Evolutionary conservation across 92 coral and sea anemone genomes (phyloP).

Genomic region (Parazoanthus swiftii): DNA sequence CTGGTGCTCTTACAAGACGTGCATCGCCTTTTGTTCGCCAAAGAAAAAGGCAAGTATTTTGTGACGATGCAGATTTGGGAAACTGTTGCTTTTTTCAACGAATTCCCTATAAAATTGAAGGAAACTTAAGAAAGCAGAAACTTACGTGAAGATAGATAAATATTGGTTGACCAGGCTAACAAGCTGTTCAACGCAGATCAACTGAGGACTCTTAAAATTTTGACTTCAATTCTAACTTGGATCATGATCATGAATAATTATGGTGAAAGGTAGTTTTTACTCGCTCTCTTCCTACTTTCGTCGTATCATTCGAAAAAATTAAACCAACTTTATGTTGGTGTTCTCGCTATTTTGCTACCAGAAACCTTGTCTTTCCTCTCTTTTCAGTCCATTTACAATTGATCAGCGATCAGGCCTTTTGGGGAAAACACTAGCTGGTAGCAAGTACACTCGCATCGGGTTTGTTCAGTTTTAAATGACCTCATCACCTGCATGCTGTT

Average conservation of each 20-base stretch:
- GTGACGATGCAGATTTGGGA: background rate
- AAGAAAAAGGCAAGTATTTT: constrained; percentile 66
- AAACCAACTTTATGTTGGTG: background rate
- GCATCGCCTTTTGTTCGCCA: constrained; percentile 74
- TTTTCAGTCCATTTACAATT: background rate
- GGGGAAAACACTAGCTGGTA: background rate
- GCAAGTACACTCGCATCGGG: background rate
- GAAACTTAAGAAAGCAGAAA: background rate
- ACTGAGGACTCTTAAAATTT: background rate
- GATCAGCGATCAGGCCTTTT: background rate
- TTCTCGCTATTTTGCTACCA: background rate
- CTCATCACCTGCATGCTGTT: background rate
- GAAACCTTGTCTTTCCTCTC: background rate
- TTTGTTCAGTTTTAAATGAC: background rate
- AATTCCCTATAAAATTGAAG: background rate
- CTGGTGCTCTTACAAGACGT: constrained; percentile 31
- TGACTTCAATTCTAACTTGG: too few relatives aligned
- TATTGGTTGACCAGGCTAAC: background rate
- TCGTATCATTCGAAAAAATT: background rate
- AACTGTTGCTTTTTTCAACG: background rate
- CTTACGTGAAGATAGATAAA: background rate
- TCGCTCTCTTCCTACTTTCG: background rate
- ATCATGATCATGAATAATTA: too few relatives aligned
- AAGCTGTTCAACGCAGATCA: background rate
- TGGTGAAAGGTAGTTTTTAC: too few relatives aligned